Evolutionary conservation across 2,113 vertebrate genomes (phyloP).

Genomic region (Ptychochromis oligacanthus): DNA sequence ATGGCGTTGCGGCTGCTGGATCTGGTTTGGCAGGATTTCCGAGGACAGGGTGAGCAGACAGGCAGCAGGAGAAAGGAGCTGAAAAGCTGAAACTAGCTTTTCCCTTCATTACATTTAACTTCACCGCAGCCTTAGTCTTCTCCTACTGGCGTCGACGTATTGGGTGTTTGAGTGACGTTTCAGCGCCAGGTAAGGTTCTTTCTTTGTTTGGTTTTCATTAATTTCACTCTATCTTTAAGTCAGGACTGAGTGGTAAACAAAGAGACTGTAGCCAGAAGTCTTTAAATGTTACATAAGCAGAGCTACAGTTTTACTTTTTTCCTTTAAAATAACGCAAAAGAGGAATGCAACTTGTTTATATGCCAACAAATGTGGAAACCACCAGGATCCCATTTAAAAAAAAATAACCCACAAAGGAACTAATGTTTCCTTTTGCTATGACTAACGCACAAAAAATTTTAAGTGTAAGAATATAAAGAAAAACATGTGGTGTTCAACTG

Average conservation of each 20-base stretch:
- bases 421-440: conserved; percentile 2
- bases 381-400: background rate
- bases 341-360: background rate
- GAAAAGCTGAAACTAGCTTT: background rate
- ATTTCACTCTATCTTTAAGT: background rate
- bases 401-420: background rate
- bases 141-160: background rate
- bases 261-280: background rate
- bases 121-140: background rate
- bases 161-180: background rate
- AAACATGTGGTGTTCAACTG: background rate
- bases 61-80: conserved; percentile 6
- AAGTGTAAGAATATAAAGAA: background rate
- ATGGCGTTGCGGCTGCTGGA: conserved; percentile 57
- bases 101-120: background rate
- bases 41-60: conserved; percentile 31
- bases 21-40: conserved; percentile 73
- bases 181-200: conserved; percentile 51
- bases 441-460: conserved; percentile 10
- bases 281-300: background rate
- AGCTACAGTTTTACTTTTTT: background rate
- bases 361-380: background rate
- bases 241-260: background rate
- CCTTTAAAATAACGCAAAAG: background rate
- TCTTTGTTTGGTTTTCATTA: background rate